Evolutionary conservation across 1,140 invertebrate genomes (phyloP), one percentile per base, ranked within the genome.

Genomic region (Aphaenogaster rudis): DNA sequence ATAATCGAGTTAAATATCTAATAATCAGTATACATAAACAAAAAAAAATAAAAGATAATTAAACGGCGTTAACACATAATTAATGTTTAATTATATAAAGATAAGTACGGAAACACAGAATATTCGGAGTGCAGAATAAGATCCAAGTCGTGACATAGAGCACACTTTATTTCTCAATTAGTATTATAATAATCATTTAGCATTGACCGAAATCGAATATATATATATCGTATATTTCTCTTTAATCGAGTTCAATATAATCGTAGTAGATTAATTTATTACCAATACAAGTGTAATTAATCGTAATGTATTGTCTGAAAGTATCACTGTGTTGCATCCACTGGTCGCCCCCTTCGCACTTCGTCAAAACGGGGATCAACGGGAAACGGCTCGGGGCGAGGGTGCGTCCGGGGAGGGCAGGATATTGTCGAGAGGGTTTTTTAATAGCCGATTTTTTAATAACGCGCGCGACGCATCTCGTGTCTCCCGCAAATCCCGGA

Each of bases 291-390:
- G 93, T 94, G 87, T 94, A 94, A 95, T 95, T 94, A 95, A 94
- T 94, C 89, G 92, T 95, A 94, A 94, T 95, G 93, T 95, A 95
- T 95, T 95, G 94, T 95, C 94, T 94, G 94, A 95, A 95, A 95
- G 89, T 94, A 94, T 94, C 94, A 95, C 94, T 94, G 92, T 86
- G 87, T 90, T 90, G 93, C 94, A 95, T 95, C 94, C 94, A 91
- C 87, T 93, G 93, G 93, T 94, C 93, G 89, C 91, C 86, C 77
- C 67, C 71, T 88, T 81, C 36, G 63, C 79, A 66, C 54, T 77
- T 81, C 28, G 59, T 71, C 84, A 64, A 79, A 66, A 86, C 21
- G 57, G 80, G 36, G 52, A 57, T 57, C 39, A 78, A 89, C 78
- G 50, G 66, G 42, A 78, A 81, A 6, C 33, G 66, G 48, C 42